Conservation (phyloP, 2,113 vertebrate genomes). For the Chionomys nivalis region DNA sequence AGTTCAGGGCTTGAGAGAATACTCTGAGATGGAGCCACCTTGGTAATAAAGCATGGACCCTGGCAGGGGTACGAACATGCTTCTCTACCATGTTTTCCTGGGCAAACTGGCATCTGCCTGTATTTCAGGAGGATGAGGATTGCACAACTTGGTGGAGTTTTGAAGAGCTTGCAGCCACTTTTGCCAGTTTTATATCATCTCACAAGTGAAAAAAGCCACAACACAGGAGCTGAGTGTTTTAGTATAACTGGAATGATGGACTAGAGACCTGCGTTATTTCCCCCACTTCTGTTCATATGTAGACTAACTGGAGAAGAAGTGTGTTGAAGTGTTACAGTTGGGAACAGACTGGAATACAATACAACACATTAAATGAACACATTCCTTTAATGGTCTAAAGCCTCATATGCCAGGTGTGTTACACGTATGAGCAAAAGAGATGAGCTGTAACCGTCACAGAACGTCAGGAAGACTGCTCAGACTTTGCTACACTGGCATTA, state of each 20-base stretch:
- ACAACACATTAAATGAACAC: slow-evolving; percentile 28
- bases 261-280: not conserved
- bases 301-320: slow-evolving; percentile 34
- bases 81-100: not conserved
- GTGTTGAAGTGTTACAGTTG: slow-evolving; percentile 13
- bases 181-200: slow-evolving; percentile 25
- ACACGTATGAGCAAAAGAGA: slow-evolving; percentile 7
- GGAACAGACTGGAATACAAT: not conserved
- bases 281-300: not conserved
- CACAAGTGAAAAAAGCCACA: slow-evolving; percentile 28
- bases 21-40: not conserved
- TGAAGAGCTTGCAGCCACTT: not conserved
- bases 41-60: not conserved
- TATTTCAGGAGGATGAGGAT: not conserved
- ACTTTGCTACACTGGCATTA: slow-evolving; percentile 52
- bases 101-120: not conserved
- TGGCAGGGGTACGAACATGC: not conserved
- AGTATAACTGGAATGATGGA: slow-evolving; percentile 22
- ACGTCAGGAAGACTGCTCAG: not conserved
- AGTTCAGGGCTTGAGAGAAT: not conserved
- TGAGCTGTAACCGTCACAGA: slow-evolving; percentile 49
- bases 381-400: slow-evolving; percentile 44
- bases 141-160: not conserved
- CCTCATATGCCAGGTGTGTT: not conserved
- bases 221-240: slow-evolving; percentile 20